Conservation (phyloP, 2,797 vertebrate species). For the Melanotaenia pygmaea region DNA sequence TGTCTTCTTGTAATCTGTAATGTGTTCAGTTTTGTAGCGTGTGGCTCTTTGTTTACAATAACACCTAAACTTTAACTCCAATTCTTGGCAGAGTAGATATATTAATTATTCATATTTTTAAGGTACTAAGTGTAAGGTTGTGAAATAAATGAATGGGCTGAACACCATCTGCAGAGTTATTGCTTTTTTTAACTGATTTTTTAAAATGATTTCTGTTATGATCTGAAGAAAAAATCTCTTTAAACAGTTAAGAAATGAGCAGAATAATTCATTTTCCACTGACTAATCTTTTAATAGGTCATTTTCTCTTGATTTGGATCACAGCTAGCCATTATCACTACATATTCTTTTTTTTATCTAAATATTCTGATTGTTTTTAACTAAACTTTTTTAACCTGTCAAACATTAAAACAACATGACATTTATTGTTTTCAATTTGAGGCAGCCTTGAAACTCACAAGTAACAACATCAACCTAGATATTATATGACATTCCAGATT, state of each 20-base stretch:
- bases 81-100: slow-evolving; percentile 10
- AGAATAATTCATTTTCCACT: background rate
- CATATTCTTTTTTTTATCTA: no score
- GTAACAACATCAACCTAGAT: background rate
- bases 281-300: background rate
- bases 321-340: no score
- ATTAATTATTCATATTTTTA: slow-evolving; percentile 21
- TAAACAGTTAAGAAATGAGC: background rate
- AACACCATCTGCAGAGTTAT: background rate
- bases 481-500: background rate
- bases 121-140: background rate
- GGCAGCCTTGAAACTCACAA: background rate
- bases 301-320: background rate
- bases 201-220: background rate
- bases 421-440: no score
- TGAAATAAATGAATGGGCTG: slow-evolving; percentile 13
- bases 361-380: no score
- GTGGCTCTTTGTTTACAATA: background rate
- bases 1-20: background rate
- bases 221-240: background rate
- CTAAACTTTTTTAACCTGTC: no score
- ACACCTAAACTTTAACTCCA: slow-evolving; percentile 17
- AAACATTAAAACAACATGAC: no score
- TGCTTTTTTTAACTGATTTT: background rate
- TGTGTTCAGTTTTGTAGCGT: slow-evolving; percentile 4